Percentiles rank a stretch among this genome's conserved stretches.
Evolutionary conservation across 1,140 invertebrate genomes (phyloP).

Genomic region (Lethocerus indicus): DNA sequence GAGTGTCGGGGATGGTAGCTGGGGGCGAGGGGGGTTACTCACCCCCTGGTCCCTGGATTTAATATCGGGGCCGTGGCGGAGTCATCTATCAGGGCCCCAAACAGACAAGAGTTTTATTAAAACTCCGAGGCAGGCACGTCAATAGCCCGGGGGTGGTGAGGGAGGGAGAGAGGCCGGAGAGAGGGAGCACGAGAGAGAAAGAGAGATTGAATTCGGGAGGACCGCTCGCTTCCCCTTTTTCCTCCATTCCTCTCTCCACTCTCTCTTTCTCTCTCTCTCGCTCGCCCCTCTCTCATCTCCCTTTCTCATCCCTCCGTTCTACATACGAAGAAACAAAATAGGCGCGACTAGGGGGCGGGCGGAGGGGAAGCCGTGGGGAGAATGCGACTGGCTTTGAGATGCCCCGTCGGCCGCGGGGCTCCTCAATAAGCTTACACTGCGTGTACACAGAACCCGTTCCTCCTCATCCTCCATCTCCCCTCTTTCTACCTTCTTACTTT

Average conservation of each 20-base stretch:
- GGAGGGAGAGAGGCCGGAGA: background rate
- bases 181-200: no score
- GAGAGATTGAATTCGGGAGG: no score
- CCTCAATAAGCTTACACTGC: no score
- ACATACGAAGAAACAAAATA: no score
- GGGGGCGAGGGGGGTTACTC: background rate
- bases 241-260: constrained; percentile 1
- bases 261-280: background rate
- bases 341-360: no score
- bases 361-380: no score
- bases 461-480: no score
- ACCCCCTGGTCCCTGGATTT: no score
- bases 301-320: background rate
- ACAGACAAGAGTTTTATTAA: constrained; percentile 11
- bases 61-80: constrained; percentile 1
- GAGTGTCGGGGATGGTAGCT: background rate
- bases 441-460: no score
- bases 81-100: constrained; percentile 6
- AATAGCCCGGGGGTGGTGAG: background rate
- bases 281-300: background rate
- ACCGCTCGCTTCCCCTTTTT: background rate
- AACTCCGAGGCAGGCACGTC: background rate
- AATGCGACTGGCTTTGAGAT: no score
- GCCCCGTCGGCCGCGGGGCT: no score
- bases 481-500: no score